Conservation (phyloP, 2,888 invertebrate genomes). For the Drosophila hamatofila region DNA sequence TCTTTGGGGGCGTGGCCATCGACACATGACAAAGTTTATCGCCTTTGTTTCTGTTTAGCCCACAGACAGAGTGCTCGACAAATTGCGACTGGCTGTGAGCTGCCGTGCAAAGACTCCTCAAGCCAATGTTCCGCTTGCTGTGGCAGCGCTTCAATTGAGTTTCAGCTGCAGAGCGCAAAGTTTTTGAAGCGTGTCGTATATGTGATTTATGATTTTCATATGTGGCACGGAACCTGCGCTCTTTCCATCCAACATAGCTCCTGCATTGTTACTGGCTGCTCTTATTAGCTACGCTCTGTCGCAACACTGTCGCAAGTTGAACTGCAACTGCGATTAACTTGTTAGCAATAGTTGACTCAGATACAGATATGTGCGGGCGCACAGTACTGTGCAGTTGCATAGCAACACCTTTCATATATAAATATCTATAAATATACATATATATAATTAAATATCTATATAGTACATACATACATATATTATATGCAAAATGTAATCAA, state of each 20-base stretch:
- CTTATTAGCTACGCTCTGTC: constrained; percentile 63
- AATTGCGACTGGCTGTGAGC: constrained; percentile 33
- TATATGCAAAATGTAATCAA: not conserved
- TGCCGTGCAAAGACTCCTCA: constrained; percentile 14
- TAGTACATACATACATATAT: not conserved
- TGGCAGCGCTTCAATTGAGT: constrained; percentile 11
- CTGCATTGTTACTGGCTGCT: constrained; percentile 30
- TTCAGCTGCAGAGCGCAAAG: constrained; percentile 37
- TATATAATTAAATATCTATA: no score
- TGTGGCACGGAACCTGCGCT: not conserved
- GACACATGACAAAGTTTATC: constrained; percentile 62
- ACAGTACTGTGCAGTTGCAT: constrained; percentile 24
- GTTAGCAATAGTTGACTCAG: constrained; percentile 51
- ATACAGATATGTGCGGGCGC: not conserved
- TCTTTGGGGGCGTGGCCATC: constrained; percentile 46
- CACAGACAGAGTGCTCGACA: constrained; percentile 24
- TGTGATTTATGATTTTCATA: constrained; percentile 74
- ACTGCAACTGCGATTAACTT: constrained; percentile 68
- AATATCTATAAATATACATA: no score
- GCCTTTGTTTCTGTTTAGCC: constrained; percentile 28
- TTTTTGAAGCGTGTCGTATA: constrained; percentile 45
- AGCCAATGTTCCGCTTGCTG: constrained; percentile 21
- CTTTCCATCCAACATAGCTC: constrained; percentile 8
- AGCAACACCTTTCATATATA: not conserved
- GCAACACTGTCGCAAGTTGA: constrained; percentile 68